Evolutionary conservation across 2,113 vertebrate species (phyloP).

Genomic region (Periophthalmus modestus): DNA sequence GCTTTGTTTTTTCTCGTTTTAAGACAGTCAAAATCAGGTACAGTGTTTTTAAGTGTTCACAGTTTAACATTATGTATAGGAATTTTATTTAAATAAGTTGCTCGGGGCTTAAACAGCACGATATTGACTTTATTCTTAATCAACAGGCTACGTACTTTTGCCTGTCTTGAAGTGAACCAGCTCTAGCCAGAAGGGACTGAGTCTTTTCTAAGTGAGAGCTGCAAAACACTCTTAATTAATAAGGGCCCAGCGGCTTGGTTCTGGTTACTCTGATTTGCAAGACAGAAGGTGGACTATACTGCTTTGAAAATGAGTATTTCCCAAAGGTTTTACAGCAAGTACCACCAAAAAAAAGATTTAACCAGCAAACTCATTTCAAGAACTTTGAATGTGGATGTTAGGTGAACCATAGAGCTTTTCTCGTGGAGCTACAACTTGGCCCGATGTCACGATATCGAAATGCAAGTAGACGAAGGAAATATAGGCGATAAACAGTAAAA

Average conservation of each 20-base stretch:
- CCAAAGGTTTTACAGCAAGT: not conserved
- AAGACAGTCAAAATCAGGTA: no score
- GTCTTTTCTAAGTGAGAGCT: not conserved
- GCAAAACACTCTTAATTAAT: conserved; percentile 3
- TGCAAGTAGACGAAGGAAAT: no score
- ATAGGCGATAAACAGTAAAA: no score
- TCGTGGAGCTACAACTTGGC: no score
- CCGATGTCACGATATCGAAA: no score
- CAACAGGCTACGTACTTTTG: not conserved
- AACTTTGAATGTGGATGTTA: not conserved
- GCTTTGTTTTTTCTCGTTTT: no score
- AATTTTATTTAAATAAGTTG: not conserved
- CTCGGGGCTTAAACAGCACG: not conserved
- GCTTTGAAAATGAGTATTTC: not conserved
- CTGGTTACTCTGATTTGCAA: conserved; percentile 11
- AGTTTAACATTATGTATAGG: not conserved
- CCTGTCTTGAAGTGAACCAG: not conserved
- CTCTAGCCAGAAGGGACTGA: not conserved
- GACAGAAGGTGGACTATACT: conserved; percentile 2
- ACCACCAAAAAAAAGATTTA: not conserved
- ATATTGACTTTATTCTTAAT: not conserved
- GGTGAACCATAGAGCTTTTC: no score
- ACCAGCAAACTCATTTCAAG: not conserved
- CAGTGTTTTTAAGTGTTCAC: not conserved
- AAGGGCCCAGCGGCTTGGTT: not conserved